These are phyloP conservation scores for Nanorana parkeri DNA, from an alignment of 2,113 vertebrate genomes.

Conservation along the genomic window DNA sequence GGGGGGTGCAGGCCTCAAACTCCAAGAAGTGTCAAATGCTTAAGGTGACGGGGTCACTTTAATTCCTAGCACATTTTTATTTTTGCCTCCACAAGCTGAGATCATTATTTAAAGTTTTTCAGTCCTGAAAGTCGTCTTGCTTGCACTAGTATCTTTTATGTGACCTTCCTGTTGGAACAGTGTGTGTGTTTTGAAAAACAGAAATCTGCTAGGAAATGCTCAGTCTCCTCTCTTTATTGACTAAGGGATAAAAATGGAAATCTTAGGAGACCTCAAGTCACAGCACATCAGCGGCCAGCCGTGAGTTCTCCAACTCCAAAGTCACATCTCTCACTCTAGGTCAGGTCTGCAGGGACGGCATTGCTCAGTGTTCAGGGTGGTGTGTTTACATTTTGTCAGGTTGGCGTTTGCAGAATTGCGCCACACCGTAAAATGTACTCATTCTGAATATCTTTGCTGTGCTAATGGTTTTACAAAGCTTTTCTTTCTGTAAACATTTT, in stretches of 20 bases:
- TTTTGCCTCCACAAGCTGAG: neutral
- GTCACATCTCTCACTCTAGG: slow-evolving; percentile 1
- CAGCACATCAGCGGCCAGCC: slow-evolving; percentile 7
- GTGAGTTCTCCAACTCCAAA: neutral
- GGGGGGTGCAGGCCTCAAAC: too few species aligned
- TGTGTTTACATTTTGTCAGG: too few species aligned
- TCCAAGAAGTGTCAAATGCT: too few species aligned
- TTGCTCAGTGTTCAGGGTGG: neutral
- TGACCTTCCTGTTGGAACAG: slow-evolving; percentile 1
- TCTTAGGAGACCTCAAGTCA: slow-evolving; percentile 3
- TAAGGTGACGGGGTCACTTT: too few species aligned
- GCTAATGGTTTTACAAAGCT: too few species aligned
- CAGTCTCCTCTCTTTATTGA: slow-evolving; percentile 21
- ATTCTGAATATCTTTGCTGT: too few species aligned
- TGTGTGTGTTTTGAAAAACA: neutral
- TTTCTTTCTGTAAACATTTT: too few species aligned
- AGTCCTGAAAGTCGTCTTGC: neutral
- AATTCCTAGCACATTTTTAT: too few species aligned
- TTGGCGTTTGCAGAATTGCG: too few species aligned
- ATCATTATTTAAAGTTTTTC: neutral
- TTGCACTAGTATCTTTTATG: neutral
- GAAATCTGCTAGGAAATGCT: neutral
- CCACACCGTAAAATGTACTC: too few species aligned
- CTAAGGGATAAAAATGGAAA: slow-evolving; percentile 15
- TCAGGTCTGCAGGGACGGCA: slow-evolving; percentile 2